A percentile compares a stretch with the other conserved stretches of the same genome.
Conservation (phyloP, 1,140 invertebrate genomes). For the Oryzaephilus surinamensis region DNA sequence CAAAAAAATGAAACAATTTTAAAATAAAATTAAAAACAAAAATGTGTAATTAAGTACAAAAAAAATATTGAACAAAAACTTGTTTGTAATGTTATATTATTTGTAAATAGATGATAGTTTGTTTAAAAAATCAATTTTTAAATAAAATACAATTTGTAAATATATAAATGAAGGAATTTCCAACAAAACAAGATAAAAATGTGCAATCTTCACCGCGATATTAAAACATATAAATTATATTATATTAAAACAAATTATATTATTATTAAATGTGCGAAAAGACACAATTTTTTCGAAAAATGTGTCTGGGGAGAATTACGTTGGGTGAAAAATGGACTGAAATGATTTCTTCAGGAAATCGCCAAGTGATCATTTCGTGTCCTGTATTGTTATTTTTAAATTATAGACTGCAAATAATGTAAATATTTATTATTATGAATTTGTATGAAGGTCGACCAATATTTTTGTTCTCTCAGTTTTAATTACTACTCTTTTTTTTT, state of each 20-base stretch:
- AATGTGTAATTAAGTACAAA: conserved; percentile 34
- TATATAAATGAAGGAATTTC: conserved; percentile 21
- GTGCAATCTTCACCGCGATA: conserved; percentile 31
- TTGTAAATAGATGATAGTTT: conserved; percentile 30
- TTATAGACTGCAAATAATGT: conserved; percentile 23
- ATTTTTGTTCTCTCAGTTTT: too few relatives aligned
- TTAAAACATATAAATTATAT: conserved; percentile 7
- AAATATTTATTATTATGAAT: conserved; percentile 19
- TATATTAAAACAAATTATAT: background rate
- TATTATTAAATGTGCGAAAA: background rate
- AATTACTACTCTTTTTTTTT: too few relatives aligned
- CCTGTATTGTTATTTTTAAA: too few relatives aligned
- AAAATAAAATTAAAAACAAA: too few relatives aligned
- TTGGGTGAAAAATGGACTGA: too few relatives aligned
- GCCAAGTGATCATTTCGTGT: too few relatives aligned
- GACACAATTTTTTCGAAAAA: too few relatives aligned
- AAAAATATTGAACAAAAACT: too few relatives aligned
- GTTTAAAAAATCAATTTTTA: conserved; percentile 25
- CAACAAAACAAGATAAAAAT: conserved; percentile 25
- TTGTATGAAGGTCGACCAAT: conserved; percentile 19
- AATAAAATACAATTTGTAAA: conserved; percentile 27
- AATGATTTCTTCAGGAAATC: too few relatives aligned
- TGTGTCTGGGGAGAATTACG: too few relatives aligned
- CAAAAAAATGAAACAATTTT: too few relatives aligned
- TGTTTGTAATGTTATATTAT: conserved; percentile 31